Conservation (phyloP, 1,140 invertebrate genomes). For the Drosophila melanica region DNA sequence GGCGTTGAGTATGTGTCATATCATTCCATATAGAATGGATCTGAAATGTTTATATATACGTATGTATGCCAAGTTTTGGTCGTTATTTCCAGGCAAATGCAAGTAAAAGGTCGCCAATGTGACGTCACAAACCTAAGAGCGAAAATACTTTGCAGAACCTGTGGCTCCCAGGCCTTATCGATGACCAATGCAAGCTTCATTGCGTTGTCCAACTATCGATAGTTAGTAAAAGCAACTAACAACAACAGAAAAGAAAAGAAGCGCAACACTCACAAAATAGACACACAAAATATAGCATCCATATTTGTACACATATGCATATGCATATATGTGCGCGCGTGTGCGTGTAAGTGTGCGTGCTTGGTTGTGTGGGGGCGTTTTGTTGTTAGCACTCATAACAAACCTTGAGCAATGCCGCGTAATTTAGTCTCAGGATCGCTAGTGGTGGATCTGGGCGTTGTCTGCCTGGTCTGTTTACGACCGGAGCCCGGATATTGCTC, state of each 20-base stretch:
- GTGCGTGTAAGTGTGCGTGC: constrained; percentile 4
- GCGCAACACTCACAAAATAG: constrained; percentile 44
- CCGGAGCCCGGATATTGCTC: constrained; percentile 84
- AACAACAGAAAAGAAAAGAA: constrained; percentile 34
- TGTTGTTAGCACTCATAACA: constrained; percentile 40
- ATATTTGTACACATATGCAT: constrained; percentile 13
- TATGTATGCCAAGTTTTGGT: too few species aligned
- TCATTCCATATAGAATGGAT: too few species aligned
- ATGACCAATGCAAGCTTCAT: background rate
- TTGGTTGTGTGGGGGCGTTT: constrained; percentile 29
- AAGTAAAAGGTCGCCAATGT: too few species aligned
- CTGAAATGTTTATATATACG: too few species aligned
- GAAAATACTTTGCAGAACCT: too few species aligned
- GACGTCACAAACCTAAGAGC: background rate
- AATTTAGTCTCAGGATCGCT: constrained; percentile 39
- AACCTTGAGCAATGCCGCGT: constrained; percentile 40
- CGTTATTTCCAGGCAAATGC: too few species aligned
- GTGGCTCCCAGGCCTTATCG: background rate
- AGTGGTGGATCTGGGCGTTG: constrained; percentile 85
- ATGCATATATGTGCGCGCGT: background rate
- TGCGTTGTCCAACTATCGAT: constrained; percentile 27
- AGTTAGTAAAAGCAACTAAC: constrained; percentile 21
- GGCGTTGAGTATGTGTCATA: too few species aligned
- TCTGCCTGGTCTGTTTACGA: constrained; percentile 86
- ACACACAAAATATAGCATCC: constrained; percentile 35